Evolutionary conservation across 2,888 invertebrate species (phyloP).

Genomic region (Drosophila yooni): DNA sequence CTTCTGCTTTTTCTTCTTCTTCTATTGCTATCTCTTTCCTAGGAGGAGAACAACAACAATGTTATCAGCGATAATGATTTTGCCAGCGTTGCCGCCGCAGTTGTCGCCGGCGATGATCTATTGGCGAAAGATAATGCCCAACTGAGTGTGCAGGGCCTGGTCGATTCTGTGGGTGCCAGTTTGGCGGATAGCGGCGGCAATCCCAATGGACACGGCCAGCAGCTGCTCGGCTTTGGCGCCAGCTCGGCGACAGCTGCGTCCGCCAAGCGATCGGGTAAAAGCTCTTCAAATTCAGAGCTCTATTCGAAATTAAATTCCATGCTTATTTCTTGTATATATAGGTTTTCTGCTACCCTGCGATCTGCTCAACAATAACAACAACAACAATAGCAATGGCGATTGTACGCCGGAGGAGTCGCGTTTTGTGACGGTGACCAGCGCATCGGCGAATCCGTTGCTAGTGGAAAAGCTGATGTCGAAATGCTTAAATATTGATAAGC

Average conservation of each 20-base stretch:
- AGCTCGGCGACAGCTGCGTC: constrained; percentile 48
- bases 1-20: constrained; percentile 47
- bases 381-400: constrained; percentile 57
- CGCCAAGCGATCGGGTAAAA: constrained; percentile 44
- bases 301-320: neutral
- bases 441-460: constrained; percentile 93
- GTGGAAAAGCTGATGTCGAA: constrained; percentile 92
- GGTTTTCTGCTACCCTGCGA: constrained; percentile 64
- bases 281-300: neutral
- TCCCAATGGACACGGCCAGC: constrained; percentile 36
- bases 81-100: constrained; percentile 69
- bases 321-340: neutral
- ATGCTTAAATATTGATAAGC: constrained; percentile 71
- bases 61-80: constrained; percentile 71
- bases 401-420: constrained; percentile 67
- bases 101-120: constrained; percentile 73
- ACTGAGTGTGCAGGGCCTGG: constrained; percentile 64
- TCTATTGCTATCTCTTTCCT: constrained; percentile 71
- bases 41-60: constrained; percentile 85
- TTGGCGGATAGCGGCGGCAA: constrained; percentile 56
- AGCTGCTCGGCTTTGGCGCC: constrained; percentile 63
- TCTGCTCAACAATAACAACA: constrained; percentile 52
- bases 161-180: constrained; percentile 69
- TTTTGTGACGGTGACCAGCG: constrained; percentile 70
- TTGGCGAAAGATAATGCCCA: constrained; percentile 77